Conservation (phyloP, 2,113 vertebrate species). For the Myxocyprinus asiaticus region DNA sequence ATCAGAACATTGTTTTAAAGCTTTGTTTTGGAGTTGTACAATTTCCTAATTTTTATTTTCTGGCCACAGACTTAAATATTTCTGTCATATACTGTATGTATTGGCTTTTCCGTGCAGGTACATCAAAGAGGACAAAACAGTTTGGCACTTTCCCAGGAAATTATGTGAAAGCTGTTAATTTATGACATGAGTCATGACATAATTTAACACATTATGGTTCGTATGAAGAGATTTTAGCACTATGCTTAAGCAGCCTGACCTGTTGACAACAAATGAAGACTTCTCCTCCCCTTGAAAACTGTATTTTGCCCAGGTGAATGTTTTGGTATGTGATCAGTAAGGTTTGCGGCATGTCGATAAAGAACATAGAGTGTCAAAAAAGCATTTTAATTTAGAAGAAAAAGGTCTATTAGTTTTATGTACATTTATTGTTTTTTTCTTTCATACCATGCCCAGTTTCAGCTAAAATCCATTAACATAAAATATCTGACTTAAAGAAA, state of each 20-base stretch:
- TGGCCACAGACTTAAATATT: background rate
- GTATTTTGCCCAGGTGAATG: constrained; percentile 64
- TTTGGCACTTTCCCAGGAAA: constrained; percentile 99
- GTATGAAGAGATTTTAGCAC: constrained; percentile 61
- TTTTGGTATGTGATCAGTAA: constrained; percentile 68
- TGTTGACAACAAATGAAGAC: constrained; percentile 64
- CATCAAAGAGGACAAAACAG: constrained; percentile 93
- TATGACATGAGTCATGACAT: constrained; percentile 70
- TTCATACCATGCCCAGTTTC: background rate
- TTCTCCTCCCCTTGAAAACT: constrained; percentile 48
- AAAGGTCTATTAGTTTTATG: background rate
- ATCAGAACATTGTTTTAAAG: no score
- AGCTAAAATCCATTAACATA: constrained; percentile 25
- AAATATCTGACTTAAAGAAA: background rate
- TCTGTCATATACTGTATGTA: no score
- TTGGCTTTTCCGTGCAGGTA: constrained; percentile 76
- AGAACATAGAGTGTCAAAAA: background rate
- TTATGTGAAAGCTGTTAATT: constrained; percentile 93
- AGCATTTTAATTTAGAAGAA: no score
- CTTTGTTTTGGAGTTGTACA: no score
- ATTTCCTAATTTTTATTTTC: no score
- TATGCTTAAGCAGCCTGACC: constrained; percentile 59
- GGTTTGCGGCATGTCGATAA: constrained; percentile 65
- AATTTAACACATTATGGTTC: constrained; percentile 17
- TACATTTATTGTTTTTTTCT: background rate